phyloP scores from a whole-genome alignment of 1,140 invertebrate species.

The Triops cancriformis region DNA sequence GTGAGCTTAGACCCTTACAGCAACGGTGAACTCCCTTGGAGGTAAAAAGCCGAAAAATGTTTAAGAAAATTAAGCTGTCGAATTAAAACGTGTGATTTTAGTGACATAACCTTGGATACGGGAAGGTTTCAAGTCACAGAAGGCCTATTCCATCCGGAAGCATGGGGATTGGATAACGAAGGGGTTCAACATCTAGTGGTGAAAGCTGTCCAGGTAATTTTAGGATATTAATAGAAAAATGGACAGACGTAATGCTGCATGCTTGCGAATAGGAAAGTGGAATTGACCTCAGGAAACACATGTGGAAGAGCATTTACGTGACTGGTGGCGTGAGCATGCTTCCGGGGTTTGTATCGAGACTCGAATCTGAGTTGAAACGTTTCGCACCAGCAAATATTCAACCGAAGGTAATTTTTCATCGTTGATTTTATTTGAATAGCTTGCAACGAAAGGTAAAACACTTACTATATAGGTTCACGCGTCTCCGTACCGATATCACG shows the following conservation, averaged over 20 bases:
- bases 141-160: constrained; percentile 53
- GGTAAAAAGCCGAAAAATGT: constrained; percentile 35
- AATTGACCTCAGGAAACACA: constrained; percentile 48
- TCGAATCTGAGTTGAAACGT: constrained; percentile 49
- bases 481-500: constrained; percentile 51
- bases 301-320: constrained; percentile 43
- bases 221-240: constrained; percentile 33
- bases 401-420: constrained; percentile 44
- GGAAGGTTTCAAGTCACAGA: constrained; percentile 48
- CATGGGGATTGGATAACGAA: constrained; percentile 52
- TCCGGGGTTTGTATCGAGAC: constrained; percentile 51
- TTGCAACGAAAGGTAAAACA: background rate
- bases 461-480: constrained; percentile 45
- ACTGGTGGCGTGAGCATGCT: constrained; percentile 51
- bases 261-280: constrained; percentile 42
- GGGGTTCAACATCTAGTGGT: constrained; percentile 51
- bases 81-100: constrained; percentile 30
- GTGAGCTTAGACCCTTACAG: constrained; percentile 38
- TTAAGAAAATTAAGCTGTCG: constrained; percentile 31
- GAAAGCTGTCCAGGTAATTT: constrained; percentile 46
- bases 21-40: constrained; percentile 32
- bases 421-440: background rate
- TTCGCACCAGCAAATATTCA: constrained; percentile 49
- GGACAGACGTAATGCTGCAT: background rate
- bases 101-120: constrained; percentile 32